Evolutionary conservation across 1,140 invertebrate species (phyloP).

Genomic region (Euwallacea fornicatus): DNA sequence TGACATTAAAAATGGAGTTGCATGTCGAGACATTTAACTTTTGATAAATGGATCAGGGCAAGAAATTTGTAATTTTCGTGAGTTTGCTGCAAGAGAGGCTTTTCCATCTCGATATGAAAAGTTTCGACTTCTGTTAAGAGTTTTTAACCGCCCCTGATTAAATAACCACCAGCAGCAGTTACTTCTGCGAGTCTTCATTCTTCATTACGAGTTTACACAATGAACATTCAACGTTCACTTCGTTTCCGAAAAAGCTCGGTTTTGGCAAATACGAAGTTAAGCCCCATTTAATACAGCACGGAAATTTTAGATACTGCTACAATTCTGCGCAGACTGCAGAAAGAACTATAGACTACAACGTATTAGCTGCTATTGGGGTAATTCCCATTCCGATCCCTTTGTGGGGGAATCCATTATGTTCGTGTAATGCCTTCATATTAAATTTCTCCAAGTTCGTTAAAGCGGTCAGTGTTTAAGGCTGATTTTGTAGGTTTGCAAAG

Average conservation of each 20-base stretch:
- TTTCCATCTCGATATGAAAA: too few relatives aligned
- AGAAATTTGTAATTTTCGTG: conserved; percentile 4
- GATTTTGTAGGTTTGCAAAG: not conserved
- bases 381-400: not conserved
- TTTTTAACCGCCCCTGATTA: too few relatives aligned
- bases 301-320: not conserved
- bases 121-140: too few relatives aligned
- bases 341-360: not conserved
- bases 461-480: not conserved
- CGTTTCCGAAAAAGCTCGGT: not conserved
- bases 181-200: too few relatives aligned
- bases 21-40: conserved; percentile 10
- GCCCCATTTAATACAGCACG: conserved; percentile 1
- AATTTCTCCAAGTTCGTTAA: not conserved
- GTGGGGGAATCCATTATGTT: not conserved
- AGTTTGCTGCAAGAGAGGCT: too few relatives aligned
- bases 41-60: conserved; percentile 5
- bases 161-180: too few relatives aligned
- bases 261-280: not conserved
- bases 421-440: not conserved
- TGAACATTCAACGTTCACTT: too few relatives aligned
- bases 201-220: too few relatives aligned
- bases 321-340: not conserved
- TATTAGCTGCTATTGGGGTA: conserved; percentile 1
- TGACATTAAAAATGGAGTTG: conserved; percentile 16